phyloP scores from a whole-genome alignment of 2,113 vertebrate species.

The Oreochromis spilurus region DNA sequence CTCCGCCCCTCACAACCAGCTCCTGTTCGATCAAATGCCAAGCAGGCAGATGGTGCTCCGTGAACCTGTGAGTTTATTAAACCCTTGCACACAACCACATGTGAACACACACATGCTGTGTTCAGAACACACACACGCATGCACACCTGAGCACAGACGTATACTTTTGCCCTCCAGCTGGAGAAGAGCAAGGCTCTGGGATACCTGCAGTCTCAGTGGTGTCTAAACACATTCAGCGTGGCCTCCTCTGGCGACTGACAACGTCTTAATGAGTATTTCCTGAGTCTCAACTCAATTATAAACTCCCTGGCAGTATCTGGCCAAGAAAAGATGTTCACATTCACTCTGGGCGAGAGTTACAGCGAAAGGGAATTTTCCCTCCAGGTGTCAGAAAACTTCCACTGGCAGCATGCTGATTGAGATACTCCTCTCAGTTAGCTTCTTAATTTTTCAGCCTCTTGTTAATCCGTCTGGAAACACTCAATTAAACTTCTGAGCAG shows the following conservation, averaged over 20 bases:
- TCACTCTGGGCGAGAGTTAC: conserved; percentile 11
- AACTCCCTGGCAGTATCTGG: conserved; percentile 43
- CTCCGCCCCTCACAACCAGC: conserved; percentile 44
- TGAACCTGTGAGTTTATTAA: conserved; percentile 52
- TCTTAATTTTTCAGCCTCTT: not conserved
- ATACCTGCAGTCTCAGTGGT: conserved; percentile 52
- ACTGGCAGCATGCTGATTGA: conserved; percentile 27
- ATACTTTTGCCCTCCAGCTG: conserved; percentile 61
- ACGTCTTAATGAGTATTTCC: conserved; percentile 73
- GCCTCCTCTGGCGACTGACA: conserved; percentile 62
- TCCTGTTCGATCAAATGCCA: conserved; percentile 50
- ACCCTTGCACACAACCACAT: conserved; percentile 19
- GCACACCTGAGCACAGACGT: conserved; percentile 3
- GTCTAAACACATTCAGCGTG: conserved; percentile 57
- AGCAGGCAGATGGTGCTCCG: conserved; percentile 65
- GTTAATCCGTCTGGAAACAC: conserved; percentile 15
- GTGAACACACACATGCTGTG: not conserved
- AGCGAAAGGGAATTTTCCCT: conserved; percentile 21
- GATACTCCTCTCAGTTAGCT: not conserved
- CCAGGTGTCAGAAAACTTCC: conserved; percentile 32
- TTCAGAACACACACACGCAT: not conserved
- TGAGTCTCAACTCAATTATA: conserved; percentile 64
- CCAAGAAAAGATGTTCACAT: conserved; percentile 15
- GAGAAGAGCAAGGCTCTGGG: conserved; percentile 53
- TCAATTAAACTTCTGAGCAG: not conserved